phyloP scores from a whole-genome alignment of 2,797 vertebrate species.

The Eulemur mongoz region DNA sequence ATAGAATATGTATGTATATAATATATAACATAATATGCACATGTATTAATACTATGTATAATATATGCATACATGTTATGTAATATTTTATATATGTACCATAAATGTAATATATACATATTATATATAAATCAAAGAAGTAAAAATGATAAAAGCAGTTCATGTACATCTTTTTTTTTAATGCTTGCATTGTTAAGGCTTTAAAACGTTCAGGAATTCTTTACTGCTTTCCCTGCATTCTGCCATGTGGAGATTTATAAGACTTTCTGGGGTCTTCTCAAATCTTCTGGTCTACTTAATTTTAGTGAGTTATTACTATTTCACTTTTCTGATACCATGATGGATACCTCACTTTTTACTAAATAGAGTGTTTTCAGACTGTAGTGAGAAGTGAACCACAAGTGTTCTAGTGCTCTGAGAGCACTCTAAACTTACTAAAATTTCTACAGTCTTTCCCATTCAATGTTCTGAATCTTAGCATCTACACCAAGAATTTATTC shows the following conservation, averaged over 20 bases:
- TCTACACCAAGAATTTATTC: neutral
- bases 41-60: neutral
- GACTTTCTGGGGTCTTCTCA: neutral
- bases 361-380: neutral
- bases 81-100: neutral
- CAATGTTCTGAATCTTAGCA: neutral
- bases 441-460: neutral
- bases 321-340: neutral
- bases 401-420: neutral
- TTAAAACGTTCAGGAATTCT: neutral
- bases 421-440: neutral
- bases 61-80: too few species aligned
- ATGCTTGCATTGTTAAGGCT: neutral
- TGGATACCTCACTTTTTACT: neutral
- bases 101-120: neutral
- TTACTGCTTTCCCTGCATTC: neutral
- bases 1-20: neutral
- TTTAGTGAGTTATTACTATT: neutral
- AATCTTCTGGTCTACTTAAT: neutral
- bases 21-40: neutral
- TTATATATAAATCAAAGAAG: neutral
- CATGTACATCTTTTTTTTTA: neutral
- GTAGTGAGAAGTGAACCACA: neutral
- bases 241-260: neutral
- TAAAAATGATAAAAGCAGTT: neutral